Evolutionary conservation across 1,140 invertebrate species (phyloP), one percentile per base, ranked within the genome.

Genomic region (Platorchestia sp.): DNA sequence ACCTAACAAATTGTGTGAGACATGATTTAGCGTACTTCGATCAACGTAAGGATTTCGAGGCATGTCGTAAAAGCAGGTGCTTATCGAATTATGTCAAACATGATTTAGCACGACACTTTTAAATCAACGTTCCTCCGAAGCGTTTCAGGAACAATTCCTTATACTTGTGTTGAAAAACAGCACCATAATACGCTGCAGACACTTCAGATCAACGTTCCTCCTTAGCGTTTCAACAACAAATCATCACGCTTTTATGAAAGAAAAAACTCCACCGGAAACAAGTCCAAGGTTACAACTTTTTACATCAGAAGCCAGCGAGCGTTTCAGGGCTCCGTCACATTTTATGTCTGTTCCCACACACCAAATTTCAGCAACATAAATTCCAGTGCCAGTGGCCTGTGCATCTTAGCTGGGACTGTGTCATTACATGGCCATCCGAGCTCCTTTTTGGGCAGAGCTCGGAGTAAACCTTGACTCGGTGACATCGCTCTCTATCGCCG

Each of bases 361-460:
- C 43, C 14, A 45, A 93, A 47, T 93, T n/a, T 93, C 45, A 47
- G 7, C 43, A 10, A 40, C 44, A 45, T 44, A 45, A 93, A 93
- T 44, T 47, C 44, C 44, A 19, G 91, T 47, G 1, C 5, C 45
- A 5, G 91, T 93, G 45, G 43, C 91, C 43, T 93, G 41, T 44
- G 45, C 91, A 93, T 93, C 45, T 47, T 14, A 40, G 44, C 45
- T 7, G 3, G 45, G 91, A 93, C 91, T 14, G 6, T 47, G 91
- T 93, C 91, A 93, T 93, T 93, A 93, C 6, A 75, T 36, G 41
- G 7, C 5, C 91, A 93, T 89, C 91, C 41, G 40, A 40, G 47
- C 45, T 40, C 91, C 91, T 45, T 93, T 93, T 45, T 93, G 44
- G 91, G 36, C 44, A 89, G 43, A 93, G 91, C 45, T 93, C 91